Base-by-base conservation (phyloP, 2,113 vertebrate species). In the Centropristis striata region DNA sequence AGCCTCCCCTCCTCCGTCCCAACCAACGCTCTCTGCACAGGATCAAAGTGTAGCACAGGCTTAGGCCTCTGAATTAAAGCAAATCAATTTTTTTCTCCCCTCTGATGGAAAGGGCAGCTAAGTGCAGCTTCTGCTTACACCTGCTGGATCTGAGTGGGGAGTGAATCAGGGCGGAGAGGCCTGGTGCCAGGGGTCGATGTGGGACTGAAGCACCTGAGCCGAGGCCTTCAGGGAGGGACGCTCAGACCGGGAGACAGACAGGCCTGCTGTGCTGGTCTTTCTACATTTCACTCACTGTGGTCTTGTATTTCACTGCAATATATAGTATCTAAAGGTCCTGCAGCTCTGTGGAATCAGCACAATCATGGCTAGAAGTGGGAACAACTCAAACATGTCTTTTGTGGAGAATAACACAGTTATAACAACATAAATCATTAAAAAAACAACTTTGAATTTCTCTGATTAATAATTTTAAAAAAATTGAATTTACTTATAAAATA, bases 41-140 rank as follows among this genome's bases (percentile, higher is more conserved):
- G 49, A 83, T 83, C 67, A 71, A 80, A 85, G 80, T 46, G 12
- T 27, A 5, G 44, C 47, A 71, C 60, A 74, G 71, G 41, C 71
- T 32, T 41, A 27, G 77, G 69, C 21, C 78, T 46, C 69, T 61
- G 60, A 79, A 65, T 74, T 69, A 74, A 88, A 82, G 49, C 37
- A 1, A 75, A 88, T 88, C 75, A 44, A 76, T 81, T 36, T 65
- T 61, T 51, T 41, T 28, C 16, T 2, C 47, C 2, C 47, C 28
- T 44, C 41, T 0, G 64, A 63, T 71, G 16, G 27, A 53, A 71
- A 46, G 66, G 28, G 16, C 64, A 41, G 78, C 75, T 65, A 44
- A 86, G 79, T 74, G 64, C 69, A 49, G 76, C 76, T 68, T 66
- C 68, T 72, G 85, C 69, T 64, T 67, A 71, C 72, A 71, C 68